Evolutionary conservation across 2,113 vertebrate species (phyloP), one percentile per base, ranked within the genome.

Genomic region (Saguinus midas): DNA sequence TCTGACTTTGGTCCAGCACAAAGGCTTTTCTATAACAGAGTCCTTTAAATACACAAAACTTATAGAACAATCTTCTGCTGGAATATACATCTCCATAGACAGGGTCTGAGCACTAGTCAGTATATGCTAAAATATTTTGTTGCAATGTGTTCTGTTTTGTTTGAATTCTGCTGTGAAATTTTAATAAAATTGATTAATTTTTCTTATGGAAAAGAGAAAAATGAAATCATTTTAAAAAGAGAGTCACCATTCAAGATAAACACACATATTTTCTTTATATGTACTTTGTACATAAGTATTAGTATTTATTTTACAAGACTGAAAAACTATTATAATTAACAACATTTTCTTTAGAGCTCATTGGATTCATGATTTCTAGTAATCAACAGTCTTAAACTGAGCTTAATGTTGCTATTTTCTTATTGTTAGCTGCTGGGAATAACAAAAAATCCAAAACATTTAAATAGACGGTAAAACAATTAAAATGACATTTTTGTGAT

Each of bases 401-500:
- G 57, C 32, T 96, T 75, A 86, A 35, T 14, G 10, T 35, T 94
- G 18, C 20, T 88, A 11, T 96, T 96, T 96, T 89, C 86, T 95
- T 87, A 91, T 73, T 93, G 75, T 87, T 95, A 90, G 86, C 90
- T 96, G 35, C 73, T 97, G 66, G 14, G 58, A 96, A 90, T 92
- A 88, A 87, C 58, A 92, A n/a, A 76, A 83, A 76, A 70, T 70
- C 76, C 1, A 86, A 86, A 97, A 70, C 35, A 86, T 73, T 96
- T 91, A 91, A 82, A 78, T 76, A 84, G 35, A 68, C 84, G 72
- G 27, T 80, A 82, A 91, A 78, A 80, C 32, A 84, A 80, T 91
- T 94, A 88, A 97, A 97, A 88, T 75, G n/a, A 3, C 50, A 64
- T 86, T 91, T 90, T 95, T 70, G 50, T 95, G 66, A 58, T 91